These are phyloP conservation scores for Coryphaenoides rupestris DNA, from an alignment of 2,113 vertebrate genomes.

Conservation along the genomic window DNA sequence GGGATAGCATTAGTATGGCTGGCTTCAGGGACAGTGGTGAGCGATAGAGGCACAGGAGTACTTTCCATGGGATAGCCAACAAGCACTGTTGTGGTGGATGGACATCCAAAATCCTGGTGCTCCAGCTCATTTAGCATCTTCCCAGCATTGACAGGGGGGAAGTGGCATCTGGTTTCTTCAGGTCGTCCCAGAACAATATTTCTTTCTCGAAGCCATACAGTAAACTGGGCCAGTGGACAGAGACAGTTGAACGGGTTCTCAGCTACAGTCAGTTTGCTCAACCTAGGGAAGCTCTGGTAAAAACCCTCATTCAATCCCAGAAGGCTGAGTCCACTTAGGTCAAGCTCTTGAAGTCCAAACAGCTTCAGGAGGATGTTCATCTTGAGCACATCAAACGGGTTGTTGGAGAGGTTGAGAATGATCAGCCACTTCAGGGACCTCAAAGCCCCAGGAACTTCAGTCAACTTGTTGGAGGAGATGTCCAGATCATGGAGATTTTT, in stretches of 20 bases:
- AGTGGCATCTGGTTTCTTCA: constrained; percentile 89
- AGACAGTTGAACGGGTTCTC: constrained; percentile 92
- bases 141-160: constrained; percentile 84
- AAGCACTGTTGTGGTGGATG: constrained; percentile 77
- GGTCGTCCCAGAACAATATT: constrained; percentile 65
- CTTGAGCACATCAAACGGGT: constrained; percentile 79
- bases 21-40: constrained; percentile 44
- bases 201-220: constrained; percentile 77
- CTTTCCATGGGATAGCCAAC: constrained; percentile 50
- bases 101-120: constrained; percentile 83
- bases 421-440: constrained; percentile 76
- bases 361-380: constrained; percentile 76
- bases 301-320: constrained; percentile 79
- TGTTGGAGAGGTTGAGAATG: constrained; percentile 80
- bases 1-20: constrained; percentile 51
- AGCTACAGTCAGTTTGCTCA: constrained; percentile 73
- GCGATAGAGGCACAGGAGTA: constrained; percentile 33
- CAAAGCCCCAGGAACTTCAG: constrained; percentile 66
- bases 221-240: constrained; percentile 86
- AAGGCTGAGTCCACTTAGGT: constrained; percentile 86
- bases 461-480: constrained; percentile 81
- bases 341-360: constrained; percentile 80
- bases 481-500: constrained; percentile 86
- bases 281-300: constrained; percentile 72
- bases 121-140: constrained; percentile 79